Evolutionary conservation across 35 echinoderm and acorn worm species (phyloP).

Genomic region (Apostichopus japonicus): DNA sequence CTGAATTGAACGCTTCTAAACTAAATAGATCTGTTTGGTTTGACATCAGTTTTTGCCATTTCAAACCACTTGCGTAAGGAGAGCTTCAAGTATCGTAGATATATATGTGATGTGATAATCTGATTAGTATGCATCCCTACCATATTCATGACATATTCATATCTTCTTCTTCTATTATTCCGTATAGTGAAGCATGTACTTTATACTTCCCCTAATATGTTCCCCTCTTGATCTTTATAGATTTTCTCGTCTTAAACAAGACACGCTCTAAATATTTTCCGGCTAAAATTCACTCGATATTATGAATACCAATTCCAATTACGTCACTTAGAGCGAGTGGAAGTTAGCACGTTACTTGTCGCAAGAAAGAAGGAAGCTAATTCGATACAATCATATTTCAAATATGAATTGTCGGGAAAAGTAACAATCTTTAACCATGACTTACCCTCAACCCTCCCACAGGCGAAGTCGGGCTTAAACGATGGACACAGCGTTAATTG

Average conservation of each 20-base stretch:
- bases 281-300: neutral
- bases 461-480: neutral
- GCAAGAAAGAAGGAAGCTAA: neutral
- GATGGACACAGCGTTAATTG: conserved; percentile 32
- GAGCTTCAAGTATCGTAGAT: neutral
- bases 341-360: conserved; percentile 2
- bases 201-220: neutral
- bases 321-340: neutral
- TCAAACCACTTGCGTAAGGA: neutral
- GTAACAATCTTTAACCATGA: conserved; percentile 21
- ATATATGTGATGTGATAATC: conserved; percentile 1
- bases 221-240: neutral
- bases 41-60: neutral
- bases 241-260: conserved; percentile 10
- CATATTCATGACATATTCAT: too few species aligned
- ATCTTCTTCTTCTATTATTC: neutral
- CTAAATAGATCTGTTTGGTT: neutral
- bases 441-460: neutral
- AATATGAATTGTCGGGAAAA: conserved; percentile 28
- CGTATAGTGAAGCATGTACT: neutral
- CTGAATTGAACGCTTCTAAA: neutral
- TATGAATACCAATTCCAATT: conserved; percentile 14
- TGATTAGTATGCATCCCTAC: neutral
- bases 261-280: conserved; percentile 8
- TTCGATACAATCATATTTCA: conserved; percentile 45